These are phyloP conservation scores for Tubulanus polymorphus DNA, from an alignment of 2,888 invertebrate species.

Conservation along the genomic window DNA sequence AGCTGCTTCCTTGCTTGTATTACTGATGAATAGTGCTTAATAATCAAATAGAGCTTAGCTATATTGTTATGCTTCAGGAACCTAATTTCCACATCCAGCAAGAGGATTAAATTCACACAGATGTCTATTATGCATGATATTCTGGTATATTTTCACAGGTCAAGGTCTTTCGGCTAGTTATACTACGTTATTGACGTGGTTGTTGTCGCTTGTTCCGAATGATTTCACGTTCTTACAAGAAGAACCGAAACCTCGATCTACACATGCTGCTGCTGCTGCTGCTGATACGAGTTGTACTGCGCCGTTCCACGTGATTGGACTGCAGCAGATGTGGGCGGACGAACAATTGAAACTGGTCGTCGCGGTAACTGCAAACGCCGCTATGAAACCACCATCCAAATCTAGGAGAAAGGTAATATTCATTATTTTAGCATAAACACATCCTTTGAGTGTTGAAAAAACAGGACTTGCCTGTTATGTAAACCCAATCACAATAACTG, in stretches of 20 bases:
- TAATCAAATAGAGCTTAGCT: too few species aligned
- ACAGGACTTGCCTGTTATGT: slow-evolving; percentile 13
- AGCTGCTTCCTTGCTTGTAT: too few species aligned
- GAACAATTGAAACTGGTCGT: slow-evolving; percentile 37
- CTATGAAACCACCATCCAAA: slow-evolving; percentile 21
- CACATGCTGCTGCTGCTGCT: not conserved
- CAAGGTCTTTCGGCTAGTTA: slow-evolving; percentile 39
- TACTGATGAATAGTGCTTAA: too few species aligned
- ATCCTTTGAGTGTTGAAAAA: slow-evolving; percentile 8
- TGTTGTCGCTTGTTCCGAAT: slow-evolving; percentile 40
- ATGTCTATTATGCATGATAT: not conserved
- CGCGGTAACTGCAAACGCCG: slow-evolving; percentile 37
- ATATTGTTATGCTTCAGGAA: not conserved
- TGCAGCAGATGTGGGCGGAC: slow-evolving; percentile 43
- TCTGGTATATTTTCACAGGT: slow-evolving; percentile 23
- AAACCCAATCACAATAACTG: slow-evolving; percentile 4
- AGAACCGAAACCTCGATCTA: slow-evolving; percentile 3
- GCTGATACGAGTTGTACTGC: not conserved
- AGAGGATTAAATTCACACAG: not conserved
- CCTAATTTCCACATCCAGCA: not conserved
- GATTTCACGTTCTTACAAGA: slow-evolving; percentile 31
- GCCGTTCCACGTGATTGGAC: slow-evolving; percentile 42
- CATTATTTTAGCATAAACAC: not conserved
- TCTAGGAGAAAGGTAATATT: slow-evolving; percentile 34
- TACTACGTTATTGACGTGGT: slow-evolving; percentile 40